Conservation (phyloP, 2,888 invertebrate species). For the Apodemia arnacis region DNA sequence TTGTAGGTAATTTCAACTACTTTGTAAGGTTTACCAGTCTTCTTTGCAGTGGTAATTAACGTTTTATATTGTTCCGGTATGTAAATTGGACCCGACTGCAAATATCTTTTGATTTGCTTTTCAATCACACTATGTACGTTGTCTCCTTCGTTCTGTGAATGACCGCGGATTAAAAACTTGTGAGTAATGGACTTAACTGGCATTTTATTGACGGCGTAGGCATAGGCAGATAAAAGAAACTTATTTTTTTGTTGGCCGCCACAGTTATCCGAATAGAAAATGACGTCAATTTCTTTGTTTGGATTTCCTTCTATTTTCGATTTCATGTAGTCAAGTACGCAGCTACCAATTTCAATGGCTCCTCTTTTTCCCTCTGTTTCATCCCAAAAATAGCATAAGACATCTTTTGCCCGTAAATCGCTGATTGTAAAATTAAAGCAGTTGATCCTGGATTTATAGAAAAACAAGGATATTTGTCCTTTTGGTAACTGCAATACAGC, state of each 20-base stretch:
- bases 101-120: no score
- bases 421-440: no score
- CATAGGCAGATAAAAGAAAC: neutral
- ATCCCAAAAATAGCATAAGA: slow-evolving; percentile 69
- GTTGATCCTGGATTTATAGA: no score
- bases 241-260: slow-evolving; percentile 41
- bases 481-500: no score
- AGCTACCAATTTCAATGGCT: slow-evolving; percentile 68
- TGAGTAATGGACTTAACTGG: neutral
- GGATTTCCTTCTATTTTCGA: neutral
- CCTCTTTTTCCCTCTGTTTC: slow-evolving; percentile 72
- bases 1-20: neutral
- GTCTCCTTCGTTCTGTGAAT: slow-evolving; percentile 10
- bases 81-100: slow-evolving; percentile 19
- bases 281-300: slow-evolving; percentile 22
- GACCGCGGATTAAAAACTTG: neutral
- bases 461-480: no score
- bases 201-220: neutral
- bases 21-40: slow-evolving; percentile 19
- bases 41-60: slow-evolving; percentile 15
- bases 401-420: slow-evolving; percentile 62
- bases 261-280: slow-evolving; percentile 40
- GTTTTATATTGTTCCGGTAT: slow-evolving; percentile 23
- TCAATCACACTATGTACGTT: no score
- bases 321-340: slow-evolving; percentile 52